Percentiles rank a stretch among this genome's conserved stretches.
phyloP scores from a whole-genome alignment of 2,797 vertebrate genomes.

The Monodelphis domestica region DNA sequence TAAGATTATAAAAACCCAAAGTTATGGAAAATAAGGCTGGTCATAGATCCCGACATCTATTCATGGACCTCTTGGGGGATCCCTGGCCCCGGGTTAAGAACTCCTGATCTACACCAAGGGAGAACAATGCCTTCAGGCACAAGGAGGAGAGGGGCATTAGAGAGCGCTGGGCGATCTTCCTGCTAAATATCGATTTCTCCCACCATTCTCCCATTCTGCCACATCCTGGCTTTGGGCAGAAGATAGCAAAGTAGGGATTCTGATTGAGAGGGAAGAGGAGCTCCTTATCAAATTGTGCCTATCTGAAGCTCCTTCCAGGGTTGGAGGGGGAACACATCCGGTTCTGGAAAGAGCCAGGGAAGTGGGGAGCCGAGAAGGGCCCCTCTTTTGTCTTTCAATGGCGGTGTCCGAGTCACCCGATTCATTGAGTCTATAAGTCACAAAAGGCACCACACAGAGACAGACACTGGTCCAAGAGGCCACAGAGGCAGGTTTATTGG shows the following conservation, averaged over 20 bases:
- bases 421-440: background rate
- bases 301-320: background rate
- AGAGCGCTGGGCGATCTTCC: background rate
- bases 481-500: background rate
- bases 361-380: background rate
- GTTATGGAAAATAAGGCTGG: background rate
- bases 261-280: background rate
- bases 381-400: background rate
- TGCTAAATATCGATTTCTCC: background rate
- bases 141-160: conserved; percentile 1
- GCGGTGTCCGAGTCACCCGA: background rate
- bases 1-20: background rate
- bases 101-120: background rate
- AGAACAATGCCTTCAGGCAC: conserved; percentile 38
- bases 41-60: background rate
- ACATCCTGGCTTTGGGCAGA: background rate
- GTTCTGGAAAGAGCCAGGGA: background rate
- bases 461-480: background rate
- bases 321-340: no score
- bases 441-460: background rate
- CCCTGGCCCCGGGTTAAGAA: background rate
- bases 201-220: background rate
- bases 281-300: fast-evolving
- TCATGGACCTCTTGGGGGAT: background rate
- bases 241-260: background rate